A percentile compares a stretch with the other conserved stretches of the same genome.
Evolutionary conservation across 2,888 invertebrate genomes (phyloP).

Genomic region (Drosophila nigritarsus): DNA sequence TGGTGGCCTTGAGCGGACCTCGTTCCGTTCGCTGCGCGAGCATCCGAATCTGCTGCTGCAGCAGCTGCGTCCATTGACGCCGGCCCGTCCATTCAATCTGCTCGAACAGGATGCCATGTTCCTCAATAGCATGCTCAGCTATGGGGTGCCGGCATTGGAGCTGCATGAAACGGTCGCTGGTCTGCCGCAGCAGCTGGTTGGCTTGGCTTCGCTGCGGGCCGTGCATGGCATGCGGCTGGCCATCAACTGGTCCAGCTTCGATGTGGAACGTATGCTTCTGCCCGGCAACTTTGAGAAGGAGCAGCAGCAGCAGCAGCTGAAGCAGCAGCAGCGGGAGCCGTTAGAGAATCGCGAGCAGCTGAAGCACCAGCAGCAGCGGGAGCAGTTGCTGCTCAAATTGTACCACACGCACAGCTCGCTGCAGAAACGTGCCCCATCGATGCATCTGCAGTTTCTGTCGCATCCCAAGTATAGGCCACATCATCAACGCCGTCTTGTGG

Average conservation of each 20-base stretch:
- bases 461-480: background rate
- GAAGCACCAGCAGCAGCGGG: background rate
- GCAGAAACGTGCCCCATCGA: background rate
- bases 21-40: conserved; percentile 73
- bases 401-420: background rate
- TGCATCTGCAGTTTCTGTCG: background rate
- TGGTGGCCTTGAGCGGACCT: conserved; percentile 70
- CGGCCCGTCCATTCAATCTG: conserved; percentile 68
- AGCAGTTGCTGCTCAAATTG: background rate
- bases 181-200: background rate
- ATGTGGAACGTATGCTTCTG: conserved; percentile 20
- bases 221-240: background rate
- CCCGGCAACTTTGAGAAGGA: background rate
- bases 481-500: conserved; percentile 18
- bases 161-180: conserved; percentile 34
- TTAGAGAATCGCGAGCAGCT: background rate
- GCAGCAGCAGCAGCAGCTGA: background rate
- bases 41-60: conserved; percentile 75
- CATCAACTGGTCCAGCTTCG: conserved; percentile 18
- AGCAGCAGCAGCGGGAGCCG: background rate
- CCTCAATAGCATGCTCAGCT: conserved; percentile 69
- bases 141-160: conserved; percentile 8
- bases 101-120: conserved; percentile 83
- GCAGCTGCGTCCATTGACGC: conserved; percentile 64
- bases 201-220: conserved; percentile 1